These are phyloP conservation scores for Drosophila repleta DNA, from an alignment of 1,140 invertebrate genomes.

Conservation along the genomic window DNA sequence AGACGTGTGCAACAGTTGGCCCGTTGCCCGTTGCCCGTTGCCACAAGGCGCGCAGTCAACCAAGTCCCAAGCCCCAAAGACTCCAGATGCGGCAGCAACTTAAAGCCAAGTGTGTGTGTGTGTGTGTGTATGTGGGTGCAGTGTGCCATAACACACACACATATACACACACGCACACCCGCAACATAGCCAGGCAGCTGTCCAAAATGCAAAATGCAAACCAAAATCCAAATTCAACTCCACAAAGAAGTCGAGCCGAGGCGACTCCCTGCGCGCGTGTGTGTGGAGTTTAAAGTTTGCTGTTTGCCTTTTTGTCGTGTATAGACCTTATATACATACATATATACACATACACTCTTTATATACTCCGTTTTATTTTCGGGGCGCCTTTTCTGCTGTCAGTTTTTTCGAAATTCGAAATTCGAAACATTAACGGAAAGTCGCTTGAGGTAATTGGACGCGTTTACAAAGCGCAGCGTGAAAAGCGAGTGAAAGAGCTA, in stretches of 20 bases:
- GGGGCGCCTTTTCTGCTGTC: conserved; percentile 57
- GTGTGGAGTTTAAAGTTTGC: conserved; percentile 17
- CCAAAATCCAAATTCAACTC: conserved; percentile 42
- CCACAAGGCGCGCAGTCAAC: conserved; percentile 46
- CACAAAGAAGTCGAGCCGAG: conserved; percentile 11
- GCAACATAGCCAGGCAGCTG: conserved; percentile 27
- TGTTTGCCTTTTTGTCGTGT: conserved; percentile 5
- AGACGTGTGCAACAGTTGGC: conserved; percentile 54
- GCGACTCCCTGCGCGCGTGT: conserved; percentile 27
- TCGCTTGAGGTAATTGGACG: conserved; percentile 76
- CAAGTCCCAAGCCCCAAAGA: conserved; percentile 29
- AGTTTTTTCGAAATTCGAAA: conserved; percentile 77
- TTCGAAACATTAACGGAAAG: conserved; percentile 78
- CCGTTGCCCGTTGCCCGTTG: conserved; percentile 24
- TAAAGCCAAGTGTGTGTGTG: conserved; percentile 3
- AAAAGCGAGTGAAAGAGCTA: not conserved
- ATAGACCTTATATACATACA: conserved; percentile 19
- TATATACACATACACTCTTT: no score
- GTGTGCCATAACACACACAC: conserved; percentile 55
- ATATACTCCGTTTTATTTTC: conserved; percentile 22
- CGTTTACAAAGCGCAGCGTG: conserved; percentile 55
- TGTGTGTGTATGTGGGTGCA: conserved; percentile 8
- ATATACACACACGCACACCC: conserved; percentile 27
- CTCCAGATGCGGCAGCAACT: conserved; percentile 17
- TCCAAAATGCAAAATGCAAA: conserved; percentile 23